Percentiles rank a stretch among this genome's conserved stretches.
Conservation (phyloP, 1,140 invertebrate species). For the Phenacoccus solenopsis region DNA sequence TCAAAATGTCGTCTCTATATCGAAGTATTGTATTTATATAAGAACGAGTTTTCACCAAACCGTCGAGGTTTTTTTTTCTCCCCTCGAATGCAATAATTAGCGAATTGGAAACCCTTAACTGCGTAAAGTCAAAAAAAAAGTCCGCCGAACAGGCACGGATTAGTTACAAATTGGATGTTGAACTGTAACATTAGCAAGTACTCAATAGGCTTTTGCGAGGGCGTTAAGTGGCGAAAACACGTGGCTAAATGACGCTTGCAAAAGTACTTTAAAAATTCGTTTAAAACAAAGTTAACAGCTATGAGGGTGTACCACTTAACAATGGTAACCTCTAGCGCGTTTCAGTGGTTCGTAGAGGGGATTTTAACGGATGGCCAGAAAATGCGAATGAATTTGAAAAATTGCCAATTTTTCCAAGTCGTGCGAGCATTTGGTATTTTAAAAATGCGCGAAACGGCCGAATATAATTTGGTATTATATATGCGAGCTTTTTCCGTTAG, state of each 20-base stretch:
- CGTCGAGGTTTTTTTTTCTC: neutral
- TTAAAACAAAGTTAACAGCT: slow-evolving; percentile 16
- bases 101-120: neutral
- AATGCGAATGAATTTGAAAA: neutral
- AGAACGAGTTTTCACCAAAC: too few relatives aligned
- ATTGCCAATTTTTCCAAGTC: neutral
- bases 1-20: neutral
- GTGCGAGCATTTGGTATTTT: too few relatives aligned
- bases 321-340: neutral
- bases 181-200: slow-evolving; percentile 15
- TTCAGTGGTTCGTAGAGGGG: slow-evolving; percentile 6
- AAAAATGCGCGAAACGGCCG: too few relatives aligned
- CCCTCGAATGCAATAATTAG: neutral
- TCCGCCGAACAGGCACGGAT: neutral
- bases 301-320: slow-evolving; percentile 6
- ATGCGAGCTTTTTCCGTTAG: neutral
- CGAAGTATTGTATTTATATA: too few relatives aligned
- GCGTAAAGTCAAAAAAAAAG: neutral
- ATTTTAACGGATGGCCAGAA: neutral
- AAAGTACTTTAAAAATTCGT: slow-evolving; percentile 17
- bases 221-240: slow-evolving; percentile 9
- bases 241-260: slow-evolving; percentile 14
- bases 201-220: slow-evolving; percentile 14
- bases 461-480: neutral
- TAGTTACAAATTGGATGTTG: slow-evolving; percentile 14